Evolutionary conservation across 1,140 invertebrate species (phyloP).

Genomic region (Rhagoletis zephyria): DNA sequence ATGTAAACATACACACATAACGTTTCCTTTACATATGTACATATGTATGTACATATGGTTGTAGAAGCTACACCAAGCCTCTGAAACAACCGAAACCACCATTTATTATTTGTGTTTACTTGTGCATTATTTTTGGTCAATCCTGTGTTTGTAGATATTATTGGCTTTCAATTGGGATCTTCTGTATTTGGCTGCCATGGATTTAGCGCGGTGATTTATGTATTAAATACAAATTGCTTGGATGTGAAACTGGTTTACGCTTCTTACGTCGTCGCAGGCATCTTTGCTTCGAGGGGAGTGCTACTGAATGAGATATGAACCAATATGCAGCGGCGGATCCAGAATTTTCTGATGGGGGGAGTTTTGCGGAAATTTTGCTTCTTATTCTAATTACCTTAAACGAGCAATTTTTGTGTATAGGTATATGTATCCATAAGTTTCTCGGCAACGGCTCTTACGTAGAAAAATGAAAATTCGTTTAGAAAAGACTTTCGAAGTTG

Average conservation of each 20-base stretch:
- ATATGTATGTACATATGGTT: background rate
- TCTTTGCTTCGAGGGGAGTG: background rate
- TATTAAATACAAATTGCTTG: too few relatives aligned
- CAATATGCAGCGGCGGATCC: too few relatives aligned
- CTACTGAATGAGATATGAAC: too few relatives aligned
- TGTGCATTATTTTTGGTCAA: constrained; percentile 4
- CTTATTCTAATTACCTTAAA: too few relatives aligned
- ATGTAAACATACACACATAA: too few relatives aligned
- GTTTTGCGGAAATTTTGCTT: too few relatives aligned
- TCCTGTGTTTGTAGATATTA: background rate
- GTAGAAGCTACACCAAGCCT: background rate
- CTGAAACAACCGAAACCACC: background rate
- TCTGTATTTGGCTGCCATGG: background rate
- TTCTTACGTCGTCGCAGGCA: background rate
- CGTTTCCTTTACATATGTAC: background rate
- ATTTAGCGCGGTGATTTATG: background rate
- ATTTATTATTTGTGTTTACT: background rate
- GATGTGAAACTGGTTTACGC: background rate
- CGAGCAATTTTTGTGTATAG: too few relatives aligned
- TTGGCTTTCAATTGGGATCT: background rate
- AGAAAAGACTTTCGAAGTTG: too few relatives aligned
- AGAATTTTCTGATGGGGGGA: too few relatives aligned
- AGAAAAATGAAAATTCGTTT: too few relatives aligned
- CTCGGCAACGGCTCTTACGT: too few relatives aligned
- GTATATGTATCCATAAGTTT: too few relatives aligned